Conservation (phyloP, 2,797 vertebrate species). For the Neostethus bicornis region DNA sequence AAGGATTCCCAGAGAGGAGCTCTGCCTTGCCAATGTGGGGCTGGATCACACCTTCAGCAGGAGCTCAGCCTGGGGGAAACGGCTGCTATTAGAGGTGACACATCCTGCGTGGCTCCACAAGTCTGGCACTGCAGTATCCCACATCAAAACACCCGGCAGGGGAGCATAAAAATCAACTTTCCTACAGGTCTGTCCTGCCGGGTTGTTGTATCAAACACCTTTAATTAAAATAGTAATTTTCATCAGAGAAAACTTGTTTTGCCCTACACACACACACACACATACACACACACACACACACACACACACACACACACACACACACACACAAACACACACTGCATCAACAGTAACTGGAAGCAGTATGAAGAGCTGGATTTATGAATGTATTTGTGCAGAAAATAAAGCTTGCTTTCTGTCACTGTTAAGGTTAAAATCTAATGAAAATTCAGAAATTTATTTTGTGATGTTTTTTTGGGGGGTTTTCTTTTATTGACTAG, state of each 20-base stretch:
- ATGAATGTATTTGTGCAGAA: too few relatives aligned
- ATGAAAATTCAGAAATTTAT: too few relatives aligned
- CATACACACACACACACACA: too few relatives aligned
- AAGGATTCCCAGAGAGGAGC: not conserved
- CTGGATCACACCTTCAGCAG: conserved; percentile 56
- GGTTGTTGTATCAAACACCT: conserved; percentile 59
- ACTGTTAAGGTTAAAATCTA: too few relatives aligned
- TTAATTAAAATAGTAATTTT: conserved; percentile 65
- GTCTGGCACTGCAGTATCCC: conserved; percentile 61
- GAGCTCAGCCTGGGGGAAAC: conserved; percentile 45
- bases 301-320: too few relatives aligned
- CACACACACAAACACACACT: too few relatives aligned
- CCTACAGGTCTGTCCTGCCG: conserved; percentile 25
- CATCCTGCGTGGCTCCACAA: conserved; percentile 63
- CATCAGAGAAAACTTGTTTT: conserved; percentile 36
- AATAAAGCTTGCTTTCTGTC: too few relatives aligned
- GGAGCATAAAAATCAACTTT: conserved; percentile 41
- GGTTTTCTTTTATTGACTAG: too few relatives aligned
- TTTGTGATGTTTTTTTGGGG: too few relatives aligned
- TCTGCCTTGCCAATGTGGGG: conserved; percentile 29
- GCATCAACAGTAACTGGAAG: too few relatives aligned
- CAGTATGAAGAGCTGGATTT: too few relatives aligned
- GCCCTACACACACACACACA: conserved; percentile 4
- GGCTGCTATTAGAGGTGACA: conserved; percentile 72
- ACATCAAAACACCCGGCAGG: conserved; percentile 41